Conservation (phyloP, 2,113 vertebrate species). For the Myanophis thanlyinensis region DNA sequence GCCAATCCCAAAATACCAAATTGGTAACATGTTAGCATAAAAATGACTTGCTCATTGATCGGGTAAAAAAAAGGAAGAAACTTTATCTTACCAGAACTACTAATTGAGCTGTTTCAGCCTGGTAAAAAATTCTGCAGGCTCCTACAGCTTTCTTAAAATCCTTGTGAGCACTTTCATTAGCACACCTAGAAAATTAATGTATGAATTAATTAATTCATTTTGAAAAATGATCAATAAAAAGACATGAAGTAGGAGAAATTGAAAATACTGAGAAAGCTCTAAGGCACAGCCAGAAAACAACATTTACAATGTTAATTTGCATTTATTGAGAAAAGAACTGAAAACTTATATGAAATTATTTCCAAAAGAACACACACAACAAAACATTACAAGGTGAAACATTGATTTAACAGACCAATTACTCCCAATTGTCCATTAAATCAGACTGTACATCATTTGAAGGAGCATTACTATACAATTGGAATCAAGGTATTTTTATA, state of each 20-base stretch:
- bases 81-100: slow-evolving; percentile 75
- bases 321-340: not conserved
- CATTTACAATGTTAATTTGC: not conserved
- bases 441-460: not conserved
- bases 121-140: slow-evolving; percentile 80
- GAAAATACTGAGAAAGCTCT: not conserved
- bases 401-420: not conserved
- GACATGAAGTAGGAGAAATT: not conserved
- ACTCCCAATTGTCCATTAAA: not conserved
- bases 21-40: not conserved
- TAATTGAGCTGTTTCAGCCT: slow-evolving; percentile 77
- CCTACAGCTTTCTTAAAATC: slow-evolving; percentile 86
- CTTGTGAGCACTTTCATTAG: slow-evolving; percentile 82
- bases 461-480: not conserved
- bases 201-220: slow-evolving; percentile 31
- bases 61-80: not conserved
- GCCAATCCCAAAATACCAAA: not conserved
- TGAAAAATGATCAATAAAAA: slow-evolving; percentile 12
- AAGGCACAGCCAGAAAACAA: not conserved
- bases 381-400: not conserved
- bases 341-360: not conserved
- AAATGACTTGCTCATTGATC: not conserved
- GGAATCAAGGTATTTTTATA: not conserved
- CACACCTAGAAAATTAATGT: slow-evolving; percentile 66
- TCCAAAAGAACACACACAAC: not conserved